Evolutionary conservation across 2,888 invertebrate species (phyloP).

Genomic region (Trypoxylon attenuatum): DNA sequence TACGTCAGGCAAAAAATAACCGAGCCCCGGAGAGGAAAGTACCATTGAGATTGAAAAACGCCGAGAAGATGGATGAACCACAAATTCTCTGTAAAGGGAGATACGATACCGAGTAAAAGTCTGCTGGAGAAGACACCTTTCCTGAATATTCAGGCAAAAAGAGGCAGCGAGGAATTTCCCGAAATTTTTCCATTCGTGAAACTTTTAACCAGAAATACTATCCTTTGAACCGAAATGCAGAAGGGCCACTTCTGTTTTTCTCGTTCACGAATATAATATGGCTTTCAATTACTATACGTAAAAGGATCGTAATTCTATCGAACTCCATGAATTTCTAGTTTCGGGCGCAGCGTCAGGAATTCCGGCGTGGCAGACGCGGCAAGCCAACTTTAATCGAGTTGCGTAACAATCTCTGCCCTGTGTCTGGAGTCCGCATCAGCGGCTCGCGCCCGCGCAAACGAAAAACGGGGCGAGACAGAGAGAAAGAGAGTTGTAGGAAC

Average conservation of each 20-base stretch:
- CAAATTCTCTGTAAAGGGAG: not conserved
- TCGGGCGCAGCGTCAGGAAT: constrained; percentile 14
- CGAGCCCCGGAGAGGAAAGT: not conserved
- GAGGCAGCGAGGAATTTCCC: not conserved
- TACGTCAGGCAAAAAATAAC: no score
- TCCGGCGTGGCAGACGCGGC: constrained; percentile 27
- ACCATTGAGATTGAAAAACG: not conserved
- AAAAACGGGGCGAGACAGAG: not conserved
- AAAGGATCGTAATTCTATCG: no score
- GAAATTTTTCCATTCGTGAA: no score
- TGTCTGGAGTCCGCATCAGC: not conserved
- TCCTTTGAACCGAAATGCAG: no score
- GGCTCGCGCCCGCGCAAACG: not conserved
- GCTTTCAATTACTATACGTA: no score
- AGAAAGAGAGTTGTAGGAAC: constrained; percentile 3
- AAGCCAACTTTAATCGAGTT: constrained; percentile 55
- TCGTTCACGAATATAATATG: no score
- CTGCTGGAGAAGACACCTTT: no score
- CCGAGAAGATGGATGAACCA: not conserved
- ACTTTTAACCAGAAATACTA: no score
- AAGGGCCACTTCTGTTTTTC: no score
- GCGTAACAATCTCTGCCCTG: constrained; percentile 27
- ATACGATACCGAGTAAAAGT: no score
- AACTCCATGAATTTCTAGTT: not conserved
- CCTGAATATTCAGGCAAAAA: not conserved